Evolutionary conservation across 2,888 invertebrate species (phyloP).

Genomic region (Dasypolia templi): DNA sequence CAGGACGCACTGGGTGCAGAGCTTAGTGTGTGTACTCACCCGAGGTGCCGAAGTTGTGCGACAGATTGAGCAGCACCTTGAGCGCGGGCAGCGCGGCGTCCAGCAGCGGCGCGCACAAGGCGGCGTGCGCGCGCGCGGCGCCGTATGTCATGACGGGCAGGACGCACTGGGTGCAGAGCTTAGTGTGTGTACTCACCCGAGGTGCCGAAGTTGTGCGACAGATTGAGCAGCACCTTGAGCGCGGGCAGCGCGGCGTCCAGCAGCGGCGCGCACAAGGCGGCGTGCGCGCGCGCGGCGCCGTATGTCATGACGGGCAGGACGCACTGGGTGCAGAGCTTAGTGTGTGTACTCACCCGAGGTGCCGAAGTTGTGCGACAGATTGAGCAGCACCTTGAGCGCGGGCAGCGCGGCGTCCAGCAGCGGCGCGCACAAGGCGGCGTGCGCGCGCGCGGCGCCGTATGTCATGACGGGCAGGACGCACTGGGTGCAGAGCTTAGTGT

Average conservation of each 20-base stretch:
- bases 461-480: too few species aligned
- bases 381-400: slow-evolving; percentile 97
- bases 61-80: slow-evolving; percentile 97
- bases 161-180: too few species aligned
- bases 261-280: slow-evolving; percentile 87
- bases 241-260: slow-evolving; percentile 95
- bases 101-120: slow-evolving; percentile 85
- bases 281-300: neutral
- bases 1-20: too few species aligned
- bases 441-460: too few species aligned
- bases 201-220: slow-evolving; percentile 95
- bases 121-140: slow-evolving; percentile 59
- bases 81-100: slow-evolving; percentile 96
- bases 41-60: slow-evolving; percentile 94
- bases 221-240: slow-evolving; percentile 97
- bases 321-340: too few species aligned
- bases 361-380: slow-evolving; percentile 96
- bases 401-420: slow-evolving; percentile 94
- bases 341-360: slow-evolving; percentile 53
- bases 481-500: too few species aligned
- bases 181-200: neutral
- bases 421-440: slow-evolving; percentile 86
- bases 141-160: too few species aligned
- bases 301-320: too few species aligned
- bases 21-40: neutral